Percentiles rank a stretch among this genome's conserved stretches.
Evolutionary conservation across 2,797 vertebrate species (phyloP).

Genomic region (Helarctos malayanus): DNA sequence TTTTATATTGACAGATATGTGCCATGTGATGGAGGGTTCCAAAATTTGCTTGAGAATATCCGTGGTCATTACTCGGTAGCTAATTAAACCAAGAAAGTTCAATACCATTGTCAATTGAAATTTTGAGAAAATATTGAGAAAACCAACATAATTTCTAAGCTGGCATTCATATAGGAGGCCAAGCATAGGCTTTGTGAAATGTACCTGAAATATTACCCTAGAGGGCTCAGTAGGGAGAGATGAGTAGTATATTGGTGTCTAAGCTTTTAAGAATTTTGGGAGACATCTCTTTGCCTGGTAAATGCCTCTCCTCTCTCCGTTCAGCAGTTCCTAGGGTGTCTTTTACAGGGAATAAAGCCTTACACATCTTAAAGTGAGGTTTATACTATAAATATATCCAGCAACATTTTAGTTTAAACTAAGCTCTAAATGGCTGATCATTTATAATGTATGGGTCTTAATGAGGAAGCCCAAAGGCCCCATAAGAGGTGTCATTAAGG

Average conservation of each 20-base stretch:
- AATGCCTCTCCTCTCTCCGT: neutral
- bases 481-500: neutral
- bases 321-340: neutral
- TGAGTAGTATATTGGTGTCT: neutral
- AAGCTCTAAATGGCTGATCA: neutral
- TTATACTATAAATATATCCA: neutral
- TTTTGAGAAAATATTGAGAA: neutral
- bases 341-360: neutral
- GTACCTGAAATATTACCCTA: neutral
- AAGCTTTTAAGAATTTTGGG: neutral
- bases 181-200: neutral
- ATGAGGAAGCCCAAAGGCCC: neutral
- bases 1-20: neutral
- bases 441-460: constrained; percentile 24
- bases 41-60: constrained; percentile 15
- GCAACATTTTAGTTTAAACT: neutral
- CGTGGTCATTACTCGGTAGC: neutral
- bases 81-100: constrained; percentile 49
- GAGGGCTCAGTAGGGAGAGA: neutral
- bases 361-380: neutral
- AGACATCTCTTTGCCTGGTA: neutral
- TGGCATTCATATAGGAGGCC: neutral
- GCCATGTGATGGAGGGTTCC: neutral
- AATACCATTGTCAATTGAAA: neutral
- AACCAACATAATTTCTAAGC: neutral